Percentiles rank a stretch among this genome's conserved stretches.
Conservation (phyloP, 2,113 vertebrate species). For the Anarhynchus alexandrinus region DNA sequence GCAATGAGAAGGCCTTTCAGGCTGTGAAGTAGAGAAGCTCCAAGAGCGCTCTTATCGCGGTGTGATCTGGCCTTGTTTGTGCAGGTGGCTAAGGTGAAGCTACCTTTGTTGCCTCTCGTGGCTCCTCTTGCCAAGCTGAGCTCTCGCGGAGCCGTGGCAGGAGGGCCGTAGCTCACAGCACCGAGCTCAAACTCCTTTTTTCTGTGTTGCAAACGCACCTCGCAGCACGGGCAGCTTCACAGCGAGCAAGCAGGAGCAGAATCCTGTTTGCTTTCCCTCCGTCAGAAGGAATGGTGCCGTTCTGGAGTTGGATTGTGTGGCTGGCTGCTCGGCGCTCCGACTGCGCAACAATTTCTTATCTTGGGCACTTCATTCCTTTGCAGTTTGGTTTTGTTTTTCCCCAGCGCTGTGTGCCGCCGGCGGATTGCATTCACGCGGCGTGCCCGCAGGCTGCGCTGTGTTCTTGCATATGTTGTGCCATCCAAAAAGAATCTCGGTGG, state of each 20-base stretch:
- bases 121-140: background rate
- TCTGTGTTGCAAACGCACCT: background rate
- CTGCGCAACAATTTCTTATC: background rate
- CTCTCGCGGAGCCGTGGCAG: accelerated
- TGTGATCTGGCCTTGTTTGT: background rate
- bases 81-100: background rate
- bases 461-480: background rate
- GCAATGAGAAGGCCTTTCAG: background rate
- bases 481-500: background rate
- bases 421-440: accelerated
- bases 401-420: background rate
- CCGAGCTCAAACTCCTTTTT: background rate
- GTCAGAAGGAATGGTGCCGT: accelerated
- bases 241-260: background rate
- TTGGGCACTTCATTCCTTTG: background rate
- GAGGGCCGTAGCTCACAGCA: background rate
- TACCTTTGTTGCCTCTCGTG: background rate
- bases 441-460: background rate
- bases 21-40: background rate
- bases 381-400: background rate
- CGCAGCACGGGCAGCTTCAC: background rate
- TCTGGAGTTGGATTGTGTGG: background rate
- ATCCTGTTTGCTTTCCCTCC: background rate
- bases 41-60: accelerated
- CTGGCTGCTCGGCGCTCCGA: accelerated